Conservation (phyloP, 2,113 vertebrate genomes). For the rat (Rattus norvegicus) region GRCr8 NC_086035.1:30616501-30617000, state of each 20-base stretch:
- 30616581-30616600: neutral
- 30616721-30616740: neutral
- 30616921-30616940: neutral
- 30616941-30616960: neutral
- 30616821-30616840: neutral
- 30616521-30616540: neutral
- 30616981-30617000: no score
- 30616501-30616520: neutral
- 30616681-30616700: neutral
- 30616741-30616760: neutral
- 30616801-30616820: no score
- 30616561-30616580: neutral
- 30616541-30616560: neutral
- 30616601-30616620: neutral
- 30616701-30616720: neutral
- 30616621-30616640: neutral
- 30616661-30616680: no score
- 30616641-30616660: neutral
- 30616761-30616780: no score
- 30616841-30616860: neutral
- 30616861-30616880: no score
- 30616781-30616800: no score
- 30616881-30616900: neutral
- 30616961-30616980: no score
- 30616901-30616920: neutral